Conservation (phyloP, 2,888 invertebrate species). For the Ryuthela nishihirai region DNA sequence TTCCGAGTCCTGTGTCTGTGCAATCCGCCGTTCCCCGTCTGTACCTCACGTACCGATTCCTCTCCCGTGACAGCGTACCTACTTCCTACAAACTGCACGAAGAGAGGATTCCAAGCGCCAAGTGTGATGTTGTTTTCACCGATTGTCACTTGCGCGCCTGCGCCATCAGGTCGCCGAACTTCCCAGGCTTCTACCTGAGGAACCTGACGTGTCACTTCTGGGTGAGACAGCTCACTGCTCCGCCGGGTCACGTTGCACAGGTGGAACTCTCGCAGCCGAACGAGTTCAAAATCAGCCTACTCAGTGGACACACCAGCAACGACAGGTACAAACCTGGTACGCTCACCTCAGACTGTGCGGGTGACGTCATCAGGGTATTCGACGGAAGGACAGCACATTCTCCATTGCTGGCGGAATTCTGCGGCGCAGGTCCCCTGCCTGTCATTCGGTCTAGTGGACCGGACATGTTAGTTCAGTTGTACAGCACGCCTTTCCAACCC, state of each 20-base stretch:
- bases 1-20: conserved; percentile 15
- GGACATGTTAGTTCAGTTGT: conserved; percentile 72
- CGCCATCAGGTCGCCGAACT: conserved; percentile 82
- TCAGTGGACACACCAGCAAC: conserved; percentile 47
- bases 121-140: conserved; percentile 74
- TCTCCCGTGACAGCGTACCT: conserved; percentile 47
- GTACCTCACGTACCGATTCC: conserved; percentile 64
- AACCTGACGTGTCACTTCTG: conserved; percentile 87
- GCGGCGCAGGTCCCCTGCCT: conserved; percentile 75
- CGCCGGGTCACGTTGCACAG: conserved; percentile 72
- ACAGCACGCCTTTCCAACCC: conserved; percentile 65
- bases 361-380: conserved; percentile 63
- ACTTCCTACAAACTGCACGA: not conserved
- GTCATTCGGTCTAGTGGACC: conserved; percentile 73
- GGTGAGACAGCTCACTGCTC: conserved; percentile 76
- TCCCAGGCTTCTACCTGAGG: conserved; percentile 81
- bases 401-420: conserved; percentile 69
- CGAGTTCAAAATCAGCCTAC: conserved; percentile 67
- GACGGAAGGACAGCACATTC: conserved; percentile 73
- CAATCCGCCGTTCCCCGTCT: conserved; percentile 21
- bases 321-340: conserved; percentile 28
- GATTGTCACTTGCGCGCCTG: conserved; percentile 67
- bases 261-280: conserved; percentile 71
- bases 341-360: conserved; percentile 34
- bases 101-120: conserved; percentile 45